phyloP scores from a whole-genome alignment of 2,113 vertebrate species.

The Gallinago jamesoni region DNA sequence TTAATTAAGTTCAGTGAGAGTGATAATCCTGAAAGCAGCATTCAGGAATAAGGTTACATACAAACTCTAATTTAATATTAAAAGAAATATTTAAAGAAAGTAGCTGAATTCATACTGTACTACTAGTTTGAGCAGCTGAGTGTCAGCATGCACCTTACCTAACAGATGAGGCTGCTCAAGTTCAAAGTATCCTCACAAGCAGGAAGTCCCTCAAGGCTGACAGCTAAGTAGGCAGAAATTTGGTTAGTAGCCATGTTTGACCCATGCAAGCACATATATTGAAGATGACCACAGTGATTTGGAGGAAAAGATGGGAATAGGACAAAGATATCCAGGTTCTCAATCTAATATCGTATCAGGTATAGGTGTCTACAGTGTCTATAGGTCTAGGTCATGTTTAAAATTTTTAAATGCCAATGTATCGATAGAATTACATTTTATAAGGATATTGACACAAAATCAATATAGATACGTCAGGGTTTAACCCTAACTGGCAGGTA shows the following conservation, averaged over 20 bases:
- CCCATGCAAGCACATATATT: not conserved
- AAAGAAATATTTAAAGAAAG: not conserved
- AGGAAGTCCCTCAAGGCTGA: not conserved
- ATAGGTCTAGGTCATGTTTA: not conserved
- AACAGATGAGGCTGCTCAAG: not conserved
- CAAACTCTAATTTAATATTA: not conserved
- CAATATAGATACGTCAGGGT: not conserved
- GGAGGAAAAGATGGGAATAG: not conserved
- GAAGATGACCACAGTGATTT: not conserved
- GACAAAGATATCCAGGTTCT: not conserved
- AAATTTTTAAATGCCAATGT: not conserved
- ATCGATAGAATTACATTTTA: not conserved
- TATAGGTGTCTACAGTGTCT: not conserved
- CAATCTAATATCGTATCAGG: not conserved
- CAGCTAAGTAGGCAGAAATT: not conserved
- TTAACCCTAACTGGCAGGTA: not conserved
- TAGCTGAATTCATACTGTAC: not conserved
- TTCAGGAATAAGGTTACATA: not conserved
- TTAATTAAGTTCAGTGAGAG: not conserved
- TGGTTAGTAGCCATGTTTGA: fast-evolving
- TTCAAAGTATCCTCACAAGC: not conserved
- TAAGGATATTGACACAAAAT: not conserved
- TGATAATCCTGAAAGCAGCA: not conserved
- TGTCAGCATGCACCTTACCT: not conserved
- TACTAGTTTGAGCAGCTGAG: not conserved